Base-by-base conservation (phyloP, 2,888 invertebrate genomes). In the Philaethria dido region DNA sequence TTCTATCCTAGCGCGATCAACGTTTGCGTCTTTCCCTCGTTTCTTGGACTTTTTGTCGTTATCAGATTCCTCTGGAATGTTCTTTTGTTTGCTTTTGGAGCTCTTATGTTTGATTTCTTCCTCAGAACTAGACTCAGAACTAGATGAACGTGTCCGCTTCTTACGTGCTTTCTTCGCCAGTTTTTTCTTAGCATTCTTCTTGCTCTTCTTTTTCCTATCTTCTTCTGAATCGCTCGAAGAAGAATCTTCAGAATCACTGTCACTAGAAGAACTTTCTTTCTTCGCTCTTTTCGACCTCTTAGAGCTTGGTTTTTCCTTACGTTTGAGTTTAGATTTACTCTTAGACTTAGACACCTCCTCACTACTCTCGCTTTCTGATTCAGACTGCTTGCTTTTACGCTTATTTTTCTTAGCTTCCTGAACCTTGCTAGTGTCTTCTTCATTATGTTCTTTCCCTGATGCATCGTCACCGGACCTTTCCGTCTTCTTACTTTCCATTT, bases 291-390 rank as follows among this genome's bases (percentile, higher is more conserved):
- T 93, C n/a, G 84, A 76, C 73, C 93, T 93, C 74, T 94, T 94
- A 3, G 94, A 93, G 62, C 92, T 93, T 8, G 93, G 87, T 76
- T 94, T 94, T 9, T 94, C 94, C 69, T 93, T 93, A 47, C 89
- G 89, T 75, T 92, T 93, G 11, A 81, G 74, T 74, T 93, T 93
- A n/a, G 85, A 64, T 76, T 93, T 93, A 47, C 79, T 80, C 77
- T 93, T 93, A 2, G 89, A 80, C 78, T 92, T 92, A 0, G 85
- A 74, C 16, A 83, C 82, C 74, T 89, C 91, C 70, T 86, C 92
- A 72, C 92, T 87, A 75, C 88, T 90, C 70, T 89, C 93, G 71
- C 89, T 91, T 69, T 93, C 93, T 18, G 90, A 89, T 67, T 88
- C 91, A 0, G 93, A 87, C 52, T 91, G 93, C 68, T 93, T 94